A percentile compares a stretch with the other conserved stretches of the same genome.
Conservation (phyloP, 2,888 invertebrate species). For the Phalangium opilio region DNA sequence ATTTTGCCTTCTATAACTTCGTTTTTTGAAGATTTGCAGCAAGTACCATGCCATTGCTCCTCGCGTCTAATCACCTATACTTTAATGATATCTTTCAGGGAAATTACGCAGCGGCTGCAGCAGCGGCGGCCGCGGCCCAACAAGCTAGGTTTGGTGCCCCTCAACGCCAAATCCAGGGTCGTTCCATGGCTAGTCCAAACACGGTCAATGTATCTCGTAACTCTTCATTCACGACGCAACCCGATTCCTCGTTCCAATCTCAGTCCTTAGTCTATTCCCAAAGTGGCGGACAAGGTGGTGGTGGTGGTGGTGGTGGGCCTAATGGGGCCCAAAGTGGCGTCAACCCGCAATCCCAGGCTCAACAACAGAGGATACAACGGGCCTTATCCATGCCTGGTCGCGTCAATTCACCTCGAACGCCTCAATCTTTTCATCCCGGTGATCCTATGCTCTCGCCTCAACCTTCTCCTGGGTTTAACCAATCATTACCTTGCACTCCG, state of each 20-base stretch:
- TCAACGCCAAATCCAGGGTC: conserved; percentile 20
- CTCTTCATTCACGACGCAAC: conserved; percentile 37
- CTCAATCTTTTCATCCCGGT: conserved; percentile 10
- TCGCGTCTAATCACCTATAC: too few relatives aligned
- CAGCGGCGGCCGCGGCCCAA: conserved; percentile 17
- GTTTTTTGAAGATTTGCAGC: too few relatives aligned
- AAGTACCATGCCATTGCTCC: too few relatives aligned
- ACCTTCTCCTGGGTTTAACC: conserved; percentile 11
- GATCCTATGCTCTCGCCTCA: conserved; percentile 14
- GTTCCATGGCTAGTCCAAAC: conserved; percentile 35
- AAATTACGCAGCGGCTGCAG: too few relatives aligned
- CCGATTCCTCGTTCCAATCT: conserved; percentile 15
- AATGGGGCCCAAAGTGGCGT: not conserved
- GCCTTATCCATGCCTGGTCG: conserved; percentile 17
- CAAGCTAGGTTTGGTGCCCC: conserved; percentile 16
- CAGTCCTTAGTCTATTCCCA: conserved; percentile 9
- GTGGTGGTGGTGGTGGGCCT: not conserved
- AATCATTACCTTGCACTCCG: conserved; percentile 3
- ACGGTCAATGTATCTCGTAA: conserved; percentile 38
- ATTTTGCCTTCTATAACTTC: too few relatives aligned
- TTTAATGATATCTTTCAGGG: too few relatives aligned
- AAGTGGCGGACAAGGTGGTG: conserved; percentile 1
- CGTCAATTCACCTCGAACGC: conserved; percentile 22
- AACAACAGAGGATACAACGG: conserved; percentile 14
- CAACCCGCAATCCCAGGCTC: conserved; percentile 7